These are phyloP conservation scores for Herpetotheres cachinnans DNA, from an alignment of 2,113 vertebrate genomes.

Conservation along the genomic window DNA sequence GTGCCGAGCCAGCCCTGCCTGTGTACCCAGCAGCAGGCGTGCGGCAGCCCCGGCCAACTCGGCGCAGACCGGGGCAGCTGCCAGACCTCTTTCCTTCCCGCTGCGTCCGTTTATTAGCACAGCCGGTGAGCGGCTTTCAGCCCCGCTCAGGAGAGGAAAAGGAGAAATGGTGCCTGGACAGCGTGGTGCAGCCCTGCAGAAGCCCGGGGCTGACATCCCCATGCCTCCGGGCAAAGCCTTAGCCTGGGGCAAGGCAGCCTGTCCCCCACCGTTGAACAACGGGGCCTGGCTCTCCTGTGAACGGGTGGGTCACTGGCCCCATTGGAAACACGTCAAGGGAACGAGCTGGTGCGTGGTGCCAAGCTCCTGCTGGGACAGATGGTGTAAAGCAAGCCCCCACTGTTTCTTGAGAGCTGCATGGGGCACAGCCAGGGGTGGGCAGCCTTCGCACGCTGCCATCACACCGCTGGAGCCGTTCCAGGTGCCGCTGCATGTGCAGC, in stretches of 20 bases:
- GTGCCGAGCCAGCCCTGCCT: neutral
- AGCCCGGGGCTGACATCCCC: fast-evolving
- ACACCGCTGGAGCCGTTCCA: fast-evolving
- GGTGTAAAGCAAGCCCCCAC: neutral
- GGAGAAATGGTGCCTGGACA: neutral
- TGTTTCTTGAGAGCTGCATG: neutral
- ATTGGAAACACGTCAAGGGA: fast-evolving
- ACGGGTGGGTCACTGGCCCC: fast-evolving
- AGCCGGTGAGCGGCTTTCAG: neutral
- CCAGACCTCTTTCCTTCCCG: conserved; percentile 10
- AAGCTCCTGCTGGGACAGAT: neutral
- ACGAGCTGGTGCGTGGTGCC: neutral
- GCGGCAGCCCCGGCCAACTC: neutral
- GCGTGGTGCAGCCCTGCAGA: fast-evolving
- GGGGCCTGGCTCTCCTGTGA: fast-evolving
- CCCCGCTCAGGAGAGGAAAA: neutral
- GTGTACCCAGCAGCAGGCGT: neutral
- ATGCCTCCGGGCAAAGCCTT: neutral
- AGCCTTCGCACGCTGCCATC: fast-evolving
- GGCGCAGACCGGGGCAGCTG: neutral
- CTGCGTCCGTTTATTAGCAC: neutral
- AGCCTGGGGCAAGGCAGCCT: neutral
- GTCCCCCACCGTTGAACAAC: neutral
- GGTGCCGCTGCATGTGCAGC: fast-evolving
- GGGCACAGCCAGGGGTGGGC: too few relatives aligned